Conservation (phyloP, 2,797 vertebrate species). For the Apogon talboti region DNA sequence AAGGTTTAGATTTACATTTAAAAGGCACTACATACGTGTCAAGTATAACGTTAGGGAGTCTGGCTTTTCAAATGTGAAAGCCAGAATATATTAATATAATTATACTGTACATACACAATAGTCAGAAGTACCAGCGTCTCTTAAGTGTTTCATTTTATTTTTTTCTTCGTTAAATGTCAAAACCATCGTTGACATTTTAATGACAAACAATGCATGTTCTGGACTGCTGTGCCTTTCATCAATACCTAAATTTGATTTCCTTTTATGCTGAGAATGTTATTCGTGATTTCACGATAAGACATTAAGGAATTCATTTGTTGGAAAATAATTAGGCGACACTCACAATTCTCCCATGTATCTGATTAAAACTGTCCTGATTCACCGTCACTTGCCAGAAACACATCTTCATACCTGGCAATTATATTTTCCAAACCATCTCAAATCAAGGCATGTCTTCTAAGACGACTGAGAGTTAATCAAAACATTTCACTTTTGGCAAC, state of each 20-base stretch:
- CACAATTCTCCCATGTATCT: neutral
- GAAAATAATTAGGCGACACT: conserved; percentile 2
- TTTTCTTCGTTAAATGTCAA: too few relatives aligned
- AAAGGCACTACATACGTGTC: too few relatives aligned
- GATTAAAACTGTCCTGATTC: neutral
- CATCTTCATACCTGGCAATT: neutral
- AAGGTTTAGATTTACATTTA: too few relatives aligned
- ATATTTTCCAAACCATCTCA: neutral
- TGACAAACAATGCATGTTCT: too few relatives aligned
- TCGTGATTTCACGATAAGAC: neutral
- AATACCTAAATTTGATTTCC: neutral
- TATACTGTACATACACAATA: too few relatives aligned
- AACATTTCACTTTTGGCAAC: conserved; percentile 12
- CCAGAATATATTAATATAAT: too few relatives aligned
- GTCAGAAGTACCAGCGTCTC: too few relatives aligned
- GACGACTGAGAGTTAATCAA: conserved; percentile 1
- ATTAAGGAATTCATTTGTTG: neutral
- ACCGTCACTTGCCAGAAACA: neutral
- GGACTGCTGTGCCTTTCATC: too few relatives aligned
- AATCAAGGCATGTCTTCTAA: neutral
- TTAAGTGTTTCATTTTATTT: too few relatives aligned
- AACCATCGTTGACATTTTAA: too few relatives aligned
- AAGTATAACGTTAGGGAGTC: too few relatives aligned
- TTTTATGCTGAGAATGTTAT: neutral
- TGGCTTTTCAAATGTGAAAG: too few relatives aligned